These are phyloP conservation scores for Acromyrmex echinatior DNA, from an alignment of 1,140 invertebrate species.

Conservation along the genomic window DNA sequence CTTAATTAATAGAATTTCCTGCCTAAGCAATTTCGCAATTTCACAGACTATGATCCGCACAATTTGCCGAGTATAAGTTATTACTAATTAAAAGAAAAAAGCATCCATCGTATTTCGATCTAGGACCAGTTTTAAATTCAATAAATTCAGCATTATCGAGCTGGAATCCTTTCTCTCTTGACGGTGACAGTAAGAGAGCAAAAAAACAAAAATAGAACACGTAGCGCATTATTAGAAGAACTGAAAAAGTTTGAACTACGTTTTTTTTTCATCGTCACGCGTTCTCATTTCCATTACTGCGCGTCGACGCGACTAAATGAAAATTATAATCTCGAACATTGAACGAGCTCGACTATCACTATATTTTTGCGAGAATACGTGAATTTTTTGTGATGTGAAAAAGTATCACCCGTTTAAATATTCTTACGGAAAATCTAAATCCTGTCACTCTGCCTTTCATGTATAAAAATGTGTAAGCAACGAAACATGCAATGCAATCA, in stretches of 20 bases:
- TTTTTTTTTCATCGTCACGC: not conserved
- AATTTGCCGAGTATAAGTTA: not conserved
- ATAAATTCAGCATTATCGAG: constrained; percentile 20
- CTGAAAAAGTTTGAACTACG: constrained; percentile 12
- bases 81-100: not conserved
- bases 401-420: not conserved
- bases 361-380: not conserved
- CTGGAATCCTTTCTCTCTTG: not conserved
- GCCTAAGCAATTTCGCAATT: not conserved
- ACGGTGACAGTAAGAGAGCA: not conserved
- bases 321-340: constrained; percentile 32
- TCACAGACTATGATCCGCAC: not conserved
- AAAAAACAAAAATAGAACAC: not conserved
- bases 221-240: not conserved
- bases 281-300: constrained; percentile 1
- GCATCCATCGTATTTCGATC: not conserved
- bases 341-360: not conserved
- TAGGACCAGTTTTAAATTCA: not conserved
- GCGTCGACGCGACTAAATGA: not conserved
- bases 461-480: not conserved
- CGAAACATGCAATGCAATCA: not conserved
- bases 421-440: not conserved
- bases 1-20: constrained; percentile 33
- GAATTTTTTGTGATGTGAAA: not conserved
- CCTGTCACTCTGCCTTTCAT: not conserved